phyloP scores from a whole-genome alignment of 2,888 invertebrate species.

The Lasioglossum figueresi region DNA sequence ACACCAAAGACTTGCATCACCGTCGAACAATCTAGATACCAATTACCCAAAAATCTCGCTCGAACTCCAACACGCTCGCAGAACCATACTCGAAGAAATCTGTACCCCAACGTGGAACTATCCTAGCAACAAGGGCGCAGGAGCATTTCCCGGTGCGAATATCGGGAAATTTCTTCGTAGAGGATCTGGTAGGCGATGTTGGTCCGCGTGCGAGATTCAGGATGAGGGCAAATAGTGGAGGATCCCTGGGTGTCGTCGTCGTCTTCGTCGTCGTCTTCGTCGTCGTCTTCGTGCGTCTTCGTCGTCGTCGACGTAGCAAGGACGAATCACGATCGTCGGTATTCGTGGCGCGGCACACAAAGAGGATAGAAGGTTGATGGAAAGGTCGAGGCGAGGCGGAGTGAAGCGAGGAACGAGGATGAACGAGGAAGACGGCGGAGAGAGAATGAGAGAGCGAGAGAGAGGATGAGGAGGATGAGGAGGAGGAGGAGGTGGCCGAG shows the following conservation, averaged over 20 bases:
- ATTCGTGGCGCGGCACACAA: conserved; percentile 70
- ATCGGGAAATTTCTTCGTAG: conserved; percentile 16
- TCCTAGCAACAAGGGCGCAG: background rate
- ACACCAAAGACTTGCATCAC: background rate
- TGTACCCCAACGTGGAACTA: background rate
- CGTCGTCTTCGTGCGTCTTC: conserved; percentile 35
- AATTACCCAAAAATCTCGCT: background rate
- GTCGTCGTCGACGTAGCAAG: conserved; percentile 57
- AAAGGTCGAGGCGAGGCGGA: conserved; percentile 66
- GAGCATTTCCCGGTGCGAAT: background rate
- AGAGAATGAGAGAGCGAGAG: conserved; percentile 26
- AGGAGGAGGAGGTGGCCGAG: conserved; percentile 50
- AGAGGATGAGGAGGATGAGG: conserved; percentile 25
- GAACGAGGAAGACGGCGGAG: conserved; percentile 6
- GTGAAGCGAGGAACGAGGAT: conserved; percentile 33
- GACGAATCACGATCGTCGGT: conserved; percentile 71
- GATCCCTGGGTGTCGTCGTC: conserved; percentile 14
- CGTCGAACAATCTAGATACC: background rate
- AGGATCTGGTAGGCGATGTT: conserved; percentile 31
- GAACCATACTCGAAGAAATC: background rate
- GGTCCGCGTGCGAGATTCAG: conserved; percentile 18
- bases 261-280: conserved; percentile 26
- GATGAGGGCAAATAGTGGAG: conserved; percentile 8
- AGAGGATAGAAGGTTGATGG: conserved; percentile 71
- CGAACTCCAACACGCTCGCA: background rate